These are phyloP conservation scores for Neocloeon triangulifer DNA, from an alignment of 1,140 invertebrate genomes.

Conservation along the genomic window DNA sequence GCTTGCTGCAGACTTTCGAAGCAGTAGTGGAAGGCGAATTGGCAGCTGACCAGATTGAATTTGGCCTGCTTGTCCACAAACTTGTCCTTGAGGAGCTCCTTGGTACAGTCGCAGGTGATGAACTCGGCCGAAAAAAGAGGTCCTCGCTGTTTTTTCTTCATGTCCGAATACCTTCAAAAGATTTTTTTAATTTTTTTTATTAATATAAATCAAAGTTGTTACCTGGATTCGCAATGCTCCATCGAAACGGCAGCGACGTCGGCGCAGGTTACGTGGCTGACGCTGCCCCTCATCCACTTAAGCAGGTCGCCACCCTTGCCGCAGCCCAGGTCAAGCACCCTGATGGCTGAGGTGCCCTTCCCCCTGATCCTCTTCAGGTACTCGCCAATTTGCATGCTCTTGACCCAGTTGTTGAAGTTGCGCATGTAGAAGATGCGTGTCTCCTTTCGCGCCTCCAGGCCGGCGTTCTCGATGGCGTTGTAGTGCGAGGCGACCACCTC, in stretches of 20 bases:
- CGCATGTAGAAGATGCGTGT: conserved; percentile 82
- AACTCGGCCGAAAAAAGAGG: conserved; percentile 67
- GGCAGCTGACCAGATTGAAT: conserved; percentile 84
- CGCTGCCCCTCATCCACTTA: conserved; percentile 77
- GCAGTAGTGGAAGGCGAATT: conserved; percentile 93
- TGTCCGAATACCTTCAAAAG: conserved; percentile 2
- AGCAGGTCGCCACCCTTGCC: conserved; percentile 94
- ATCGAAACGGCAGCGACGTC: conserved; percentile 88
- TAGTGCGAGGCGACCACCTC: conserved; percentile 61
- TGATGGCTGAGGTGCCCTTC: too few species aligned
- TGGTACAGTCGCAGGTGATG: conserved; percentile 75
- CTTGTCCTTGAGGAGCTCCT: conserved; percentile 39
- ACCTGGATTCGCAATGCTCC: conserved; percentile 45
- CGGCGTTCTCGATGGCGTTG: conserved; percentile 61
- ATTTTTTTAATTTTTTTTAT: not conserved
- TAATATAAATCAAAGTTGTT: not conserved
- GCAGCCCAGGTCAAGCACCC: conserved; percentile 35
- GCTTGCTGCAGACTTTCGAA: conserved; percentile 87
- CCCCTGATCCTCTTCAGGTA: conserved; percentile 8
- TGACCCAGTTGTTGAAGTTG: conserved; percentile 99
- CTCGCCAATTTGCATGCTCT: conserved; percentile 74
- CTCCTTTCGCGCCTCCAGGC: conserved; percentile 48
- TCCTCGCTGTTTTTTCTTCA: conserved; percentile 17
- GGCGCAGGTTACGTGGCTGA: conserved; percentile 72
- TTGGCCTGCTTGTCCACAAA: conserved; percentile 49